A percentile compares a stretch with the other conserved stretches of the same genome.
phyloP scores from a whole-genome alignment of 30 jellyfish, hydroid and myxozoan genomes.

The Aurelia coerulea region DNA sequence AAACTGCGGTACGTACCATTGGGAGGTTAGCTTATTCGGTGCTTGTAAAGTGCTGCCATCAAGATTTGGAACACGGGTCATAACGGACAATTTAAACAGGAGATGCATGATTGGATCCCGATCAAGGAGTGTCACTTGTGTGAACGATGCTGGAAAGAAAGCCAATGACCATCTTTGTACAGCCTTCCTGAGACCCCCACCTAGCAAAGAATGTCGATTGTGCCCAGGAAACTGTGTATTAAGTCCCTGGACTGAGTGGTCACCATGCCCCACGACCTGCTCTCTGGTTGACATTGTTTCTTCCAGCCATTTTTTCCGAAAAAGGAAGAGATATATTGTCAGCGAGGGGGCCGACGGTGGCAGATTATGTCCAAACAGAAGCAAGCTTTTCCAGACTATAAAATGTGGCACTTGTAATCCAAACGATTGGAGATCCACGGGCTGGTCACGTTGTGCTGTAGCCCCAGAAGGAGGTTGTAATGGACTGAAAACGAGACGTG shows the following conservation, averaged over 20 bases:
- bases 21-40: slow-evolving; percentile 56
- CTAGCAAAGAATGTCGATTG: slow-evolving; percentile 44
- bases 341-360: slow-evolving; percentile 52
- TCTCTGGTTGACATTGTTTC: not conserved
- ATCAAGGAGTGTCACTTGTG: slow-evolving; percentile 36
- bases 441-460: slow-evolving; percentile 50
- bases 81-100: not conserved
- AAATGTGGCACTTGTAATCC: slow-evolving; percentile 41
- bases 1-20: slow-evolving; percentile 59
- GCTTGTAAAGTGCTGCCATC: slow-evolving; percentile 18
- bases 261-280: slow-evolving; percentile 56
- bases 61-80: slow-evolving; percentile 1
- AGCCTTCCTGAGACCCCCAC: slow-evolving; percentile 48
- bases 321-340: slow-evolving; percentile 40
- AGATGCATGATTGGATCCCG: slow-evolving; percentile 35
- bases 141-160: slow-evolving; percentile 21
- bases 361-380: slow-evolving; percentile 22
- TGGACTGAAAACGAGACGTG: slow-evolving; percentile 60
- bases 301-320: not conserved
- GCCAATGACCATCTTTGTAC: slow-evolving; percentile 54
- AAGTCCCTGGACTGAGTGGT: slow-evolving; percentile 78
- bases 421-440: slow-evolving; percentile 21
- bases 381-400: slow-evolving; percentile 11
- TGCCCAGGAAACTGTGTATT: slow-evolving; percentile 57
- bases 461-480: slow-evolving; percentile 39